A percentile compares a stretch with the other conserved stretches of the same genome.
These are phyloP conservation scores for Leucoptera coffeella DNA, from an alignment of 2,888 invertebrate genomes.

Conservation along the genomic window DNA sequence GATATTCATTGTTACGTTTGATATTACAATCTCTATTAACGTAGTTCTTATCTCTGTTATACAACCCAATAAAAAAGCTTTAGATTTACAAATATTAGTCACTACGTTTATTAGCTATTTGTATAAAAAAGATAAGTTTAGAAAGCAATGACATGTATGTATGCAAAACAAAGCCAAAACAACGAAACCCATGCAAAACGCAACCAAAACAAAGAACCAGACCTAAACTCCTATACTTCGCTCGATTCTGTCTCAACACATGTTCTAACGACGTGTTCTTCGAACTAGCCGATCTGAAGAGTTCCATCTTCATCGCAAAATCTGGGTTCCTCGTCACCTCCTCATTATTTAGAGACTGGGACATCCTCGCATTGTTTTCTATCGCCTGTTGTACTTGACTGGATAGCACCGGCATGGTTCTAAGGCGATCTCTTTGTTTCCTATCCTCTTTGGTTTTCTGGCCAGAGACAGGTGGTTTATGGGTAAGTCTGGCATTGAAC, in stretches of 20 bases:
- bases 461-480: slow-evolving; percentile 37
- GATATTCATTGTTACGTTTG: too few relatives aligned
- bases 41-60: too few relatives aligned
- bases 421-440: slow-evolving; percentile 46
- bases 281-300: slow-evolving; percentile 43
- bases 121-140: too few relatives aligned
- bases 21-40: too few relatives aligned
- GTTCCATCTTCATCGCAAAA: slow-evolving; percentile 43
- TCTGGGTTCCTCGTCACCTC: slow-evolving; percentile 34
- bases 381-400: slow-evolving; percentile 64
- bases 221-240: slow-evolving; percentile 50
- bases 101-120: background rate
- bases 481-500: slow-evolving; percentile 58
- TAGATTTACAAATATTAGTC: background rate
- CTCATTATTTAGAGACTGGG: slow-evolving; percentile 37
- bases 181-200: slow-evolving; percentile 15
- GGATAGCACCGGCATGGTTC: slow-evolving; percentile 67
- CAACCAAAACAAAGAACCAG: slow-evolving; percentile 27
- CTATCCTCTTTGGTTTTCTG: slow-evolving; percentile 31
- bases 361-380: slow-evolving; percentile 50
- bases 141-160: too few relatives aligned
- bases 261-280: slow-evolving; percentile 44
- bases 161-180: slow-evolving; percentile 6
- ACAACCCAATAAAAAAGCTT: background rate
- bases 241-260: slow-evolving; percentile 40